These are phyloP conservation scores for Osmerus mordax DNA, from an alignment of 2,113 vertebrate genomes.

Conservation along the genomic window DNA sequence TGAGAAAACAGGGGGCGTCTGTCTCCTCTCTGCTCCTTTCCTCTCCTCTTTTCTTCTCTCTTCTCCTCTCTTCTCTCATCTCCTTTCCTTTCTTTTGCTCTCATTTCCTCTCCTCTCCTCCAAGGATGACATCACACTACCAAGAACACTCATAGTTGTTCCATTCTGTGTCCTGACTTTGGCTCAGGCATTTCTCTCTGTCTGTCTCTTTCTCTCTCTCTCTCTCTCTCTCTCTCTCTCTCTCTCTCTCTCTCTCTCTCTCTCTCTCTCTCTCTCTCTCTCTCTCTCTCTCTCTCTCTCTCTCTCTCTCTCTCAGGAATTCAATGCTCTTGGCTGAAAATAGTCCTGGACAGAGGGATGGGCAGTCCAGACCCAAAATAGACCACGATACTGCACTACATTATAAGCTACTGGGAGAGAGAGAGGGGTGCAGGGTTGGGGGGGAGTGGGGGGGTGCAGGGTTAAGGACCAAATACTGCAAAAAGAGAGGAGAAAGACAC, in stretches of 20 bases:
- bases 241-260: too few species aligned
- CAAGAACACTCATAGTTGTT: constrained; percentile 47
- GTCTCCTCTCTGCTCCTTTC: constrained; percentile 24
- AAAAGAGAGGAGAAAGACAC: neutral
- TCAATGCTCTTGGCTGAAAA: constrained; percentile 27
- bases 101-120: too few species aligned
- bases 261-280: too few species aligned
- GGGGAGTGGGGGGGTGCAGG: too few species aligned
- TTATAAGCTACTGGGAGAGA: neutral
- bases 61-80: too few species aligned
- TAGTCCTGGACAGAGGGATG: constrained; percentile 36
- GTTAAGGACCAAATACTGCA: too few species aligned
- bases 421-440: too few species aligned
- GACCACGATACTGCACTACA: neutral
- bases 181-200: constrained; percentile 24
- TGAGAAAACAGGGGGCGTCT: constrained; percentile 63
- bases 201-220: neutral
- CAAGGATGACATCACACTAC: constrained; percentile 32
- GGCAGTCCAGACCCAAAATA: constrained; percentile 45
- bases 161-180: constrained; percentile 47
- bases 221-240: too few species aligned
- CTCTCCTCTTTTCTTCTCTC: too few species aligned
- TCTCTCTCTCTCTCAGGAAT: too few species aligned
- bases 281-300: too few species aligned
- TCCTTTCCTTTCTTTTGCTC: too few species aligned